phyloP scores from a whole-genome alignment of 2,888 invertebrate species.

The Crepidodera aurea region DNA sequence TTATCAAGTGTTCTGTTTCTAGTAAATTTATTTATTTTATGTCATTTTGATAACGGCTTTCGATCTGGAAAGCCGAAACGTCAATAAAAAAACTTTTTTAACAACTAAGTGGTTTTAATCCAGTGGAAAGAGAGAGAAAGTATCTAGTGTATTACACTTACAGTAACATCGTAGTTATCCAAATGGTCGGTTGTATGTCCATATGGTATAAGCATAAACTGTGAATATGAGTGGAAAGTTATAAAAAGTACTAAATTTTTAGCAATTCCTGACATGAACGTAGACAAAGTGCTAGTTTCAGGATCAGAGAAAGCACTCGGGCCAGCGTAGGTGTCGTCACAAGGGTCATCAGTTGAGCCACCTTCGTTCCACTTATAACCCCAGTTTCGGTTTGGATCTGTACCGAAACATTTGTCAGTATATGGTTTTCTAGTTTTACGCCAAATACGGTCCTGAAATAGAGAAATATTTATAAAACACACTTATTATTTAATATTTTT shows the following conservation, averaged over 20 bases:
- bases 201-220: constrained; percentile 74
- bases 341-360: constrained; percentile 66
- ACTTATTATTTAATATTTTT: too few relatives aligned
- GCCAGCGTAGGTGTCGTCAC: constrained; percentile 73
- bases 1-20: too few relatives aligned
- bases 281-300: constrained; percentile 67
- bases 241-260: constrained; percentile 65
- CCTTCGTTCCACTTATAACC: constrained; percentile 70
- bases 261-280: constrained; percentile 62
- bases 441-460: constrained; percentile 73
- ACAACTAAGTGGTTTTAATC: too few relatives aligned
- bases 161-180: constrained; percentile 68
- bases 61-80: too few relatives aligned
- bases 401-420: constrained; percentile 66
- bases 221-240: constrained; percentile 78
- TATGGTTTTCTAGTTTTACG: constrained; percentile 70
- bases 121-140: too few relatives aligned
- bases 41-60: too few relatives aligned
- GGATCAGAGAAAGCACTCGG: constrained; percentile 74
- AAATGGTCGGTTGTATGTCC: constrained; percentile 69
- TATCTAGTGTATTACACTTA: too few relatives aligned
- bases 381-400: constrained; percentile 84
- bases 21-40: too few relatives aligned
- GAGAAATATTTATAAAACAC: too few relatives aligned
- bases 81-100: too few relatives aligned